Conservation (phyloP, 2,113 vertebrate genomes). For the Clinocottus analis region DNA sequence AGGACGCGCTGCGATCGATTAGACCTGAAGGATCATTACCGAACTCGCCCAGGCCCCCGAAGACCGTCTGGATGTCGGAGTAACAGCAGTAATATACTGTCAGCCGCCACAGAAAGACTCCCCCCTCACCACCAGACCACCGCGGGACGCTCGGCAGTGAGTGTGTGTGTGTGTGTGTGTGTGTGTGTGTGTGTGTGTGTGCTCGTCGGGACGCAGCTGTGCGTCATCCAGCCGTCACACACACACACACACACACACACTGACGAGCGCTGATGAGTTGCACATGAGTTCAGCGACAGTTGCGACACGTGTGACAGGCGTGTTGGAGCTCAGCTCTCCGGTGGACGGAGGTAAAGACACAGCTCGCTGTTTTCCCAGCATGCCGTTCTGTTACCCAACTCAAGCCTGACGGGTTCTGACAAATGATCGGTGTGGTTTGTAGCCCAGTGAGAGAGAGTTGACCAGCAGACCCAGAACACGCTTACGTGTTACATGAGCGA, state of each 20-base stretch:
- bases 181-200: too few species aligned
- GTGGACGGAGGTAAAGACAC: conserved; percentile 1
- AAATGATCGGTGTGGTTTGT: too few species aligned
- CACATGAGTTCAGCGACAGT: conserved; percentile 59
- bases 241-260: conserved; percentile 38
- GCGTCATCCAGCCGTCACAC: conserved; percentile 57
- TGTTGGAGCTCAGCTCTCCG: conserved; percentile 13
- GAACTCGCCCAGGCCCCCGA: conserved; percentile 68
- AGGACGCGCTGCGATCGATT: conserved; percentile 77
- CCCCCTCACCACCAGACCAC: conserved; percentile 75
- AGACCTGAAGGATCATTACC: conserved; percentile 79
- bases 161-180: too few species aligned
- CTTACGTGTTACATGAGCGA: too few species aligned
- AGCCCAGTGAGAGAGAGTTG: too few species aligned
- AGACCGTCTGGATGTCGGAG: conserved; percentile 72
- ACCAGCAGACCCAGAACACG: too few species aligned
- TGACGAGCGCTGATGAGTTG: conserved; percentile 55
- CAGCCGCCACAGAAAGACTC: conserved; percentile 77
- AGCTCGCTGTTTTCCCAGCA: background rate
- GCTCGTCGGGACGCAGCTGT: conserved; percentile 63
- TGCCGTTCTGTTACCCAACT: background rate
- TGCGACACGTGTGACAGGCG: conserved; percentile 22
- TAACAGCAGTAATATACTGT: conserved; percentile 80
- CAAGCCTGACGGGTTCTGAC: too few species aligned
- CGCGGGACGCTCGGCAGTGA: too few species aligned